Evolutionary conservation across 2,888 invertebrate species (phyloP).

Genomic region (Taenaris catops): DNA sequence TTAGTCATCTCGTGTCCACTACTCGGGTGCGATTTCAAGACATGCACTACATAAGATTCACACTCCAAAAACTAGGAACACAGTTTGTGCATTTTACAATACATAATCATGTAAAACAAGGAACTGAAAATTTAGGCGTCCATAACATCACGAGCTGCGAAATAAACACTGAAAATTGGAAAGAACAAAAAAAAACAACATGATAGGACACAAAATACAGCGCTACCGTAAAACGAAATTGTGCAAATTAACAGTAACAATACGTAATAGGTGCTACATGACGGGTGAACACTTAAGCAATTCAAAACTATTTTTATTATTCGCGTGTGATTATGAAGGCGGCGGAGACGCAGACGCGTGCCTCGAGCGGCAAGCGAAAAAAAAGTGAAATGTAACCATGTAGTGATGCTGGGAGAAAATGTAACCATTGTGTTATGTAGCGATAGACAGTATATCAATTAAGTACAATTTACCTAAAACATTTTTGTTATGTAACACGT

Average conservation of each 20-base stretch:
- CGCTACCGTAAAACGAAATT: slow-evolving; percentile 37
- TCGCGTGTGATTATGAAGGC: slow-evolving; percentile 41
- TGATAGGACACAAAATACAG: slow-evolving; percentile 51
- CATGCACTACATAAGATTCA: slow-evolving; percentile 72
- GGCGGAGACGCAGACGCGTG: slow-evolving; percentile 61
- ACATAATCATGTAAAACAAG: slow-evolving; percentile 60
- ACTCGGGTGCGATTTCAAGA: slow-evolving; percentile 60
- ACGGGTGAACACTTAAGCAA: slow-evolving; percentile 34
- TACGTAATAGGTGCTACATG: slow-evolving; percentile 32
- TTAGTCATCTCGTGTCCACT: slow-evolving; percentile 78
- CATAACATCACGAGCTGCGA: slow-evolving; percentile 67
- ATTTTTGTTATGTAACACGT: slow-evolving; percentile 17
- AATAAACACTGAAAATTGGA: slow-evolving; percentile 67
- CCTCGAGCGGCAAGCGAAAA: slow-evolving; percentile 58
- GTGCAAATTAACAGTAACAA: slow-evolving; percentile 33
- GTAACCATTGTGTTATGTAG: slow-evolving; percentile 43
- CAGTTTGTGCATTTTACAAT: slow-evolving; percentile 67
- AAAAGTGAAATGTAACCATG: slow-evolving; percentile 67
- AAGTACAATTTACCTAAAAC: slow-evolving; percentile 24
- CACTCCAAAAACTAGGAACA: slow-evolving; percentile 56
- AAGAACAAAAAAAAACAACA: slow-evolving; percentile 61
- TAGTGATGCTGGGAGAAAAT: slow-evolving; percentile 57
- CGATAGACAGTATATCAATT: slow-evolving; percentile 41
- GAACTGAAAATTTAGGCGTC: slow-evolving; percentile 62
- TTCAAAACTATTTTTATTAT: slow-evolving; percentile 39